Evolutionary conservation across 2,888 invertebrate species (phyloP).

Genomic region (Petrophora chlorosata): DNA sequence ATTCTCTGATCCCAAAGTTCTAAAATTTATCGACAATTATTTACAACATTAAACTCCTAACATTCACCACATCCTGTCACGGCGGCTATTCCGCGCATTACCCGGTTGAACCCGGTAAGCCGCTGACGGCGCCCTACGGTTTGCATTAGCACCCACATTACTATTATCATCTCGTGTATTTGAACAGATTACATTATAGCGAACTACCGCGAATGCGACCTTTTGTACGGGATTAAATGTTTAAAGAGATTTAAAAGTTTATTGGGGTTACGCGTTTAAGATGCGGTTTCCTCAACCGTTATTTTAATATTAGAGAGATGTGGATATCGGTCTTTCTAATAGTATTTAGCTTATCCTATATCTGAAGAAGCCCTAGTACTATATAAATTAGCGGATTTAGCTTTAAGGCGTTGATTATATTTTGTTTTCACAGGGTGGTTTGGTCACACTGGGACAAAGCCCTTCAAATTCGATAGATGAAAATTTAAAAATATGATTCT

Average conservation of each 20-base stretch:
- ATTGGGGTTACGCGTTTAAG: slow-evolving; percentile 7
- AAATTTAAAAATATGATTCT: no score
- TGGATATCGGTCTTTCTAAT: no score
- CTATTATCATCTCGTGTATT: slow-evolving; percentile 39
- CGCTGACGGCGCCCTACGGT: slow-evolving; percentile 47
- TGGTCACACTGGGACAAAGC: no score
- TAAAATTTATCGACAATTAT: not conserved
- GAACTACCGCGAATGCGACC: slow-evolving; percentile 11
- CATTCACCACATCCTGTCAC: not conserved
- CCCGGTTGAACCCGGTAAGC: slow-evolving; percentile 7
- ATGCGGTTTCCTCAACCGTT: no score
- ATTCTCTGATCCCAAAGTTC: no score
- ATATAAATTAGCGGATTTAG: no score
- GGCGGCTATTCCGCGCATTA: slow-evolving; percentile 28
- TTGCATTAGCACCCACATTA: slow-evolving; percentile 46
- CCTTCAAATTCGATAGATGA: no score
- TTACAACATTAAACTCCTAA: not conserved
- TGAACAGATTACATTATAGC: slow-evolving; percentile 31
- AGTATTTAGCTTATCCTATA: no score
- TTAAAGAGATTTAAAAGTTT: slow-evolving; percentile 8
- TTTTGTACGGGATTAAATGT: slow-evolving; percentile 7
- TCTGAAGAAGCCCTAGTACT: no score
- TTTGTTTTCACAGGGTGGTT: no score
- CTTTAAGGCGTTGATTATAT: no score
- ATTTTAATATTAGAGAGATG: no score